A percentile compares a stretch with the other conserved stretches of the same genome.
Evolutionary conservation across 2,888 invertebrate species (phyloP).

Genomic region (Aquatica leii): DNA sequence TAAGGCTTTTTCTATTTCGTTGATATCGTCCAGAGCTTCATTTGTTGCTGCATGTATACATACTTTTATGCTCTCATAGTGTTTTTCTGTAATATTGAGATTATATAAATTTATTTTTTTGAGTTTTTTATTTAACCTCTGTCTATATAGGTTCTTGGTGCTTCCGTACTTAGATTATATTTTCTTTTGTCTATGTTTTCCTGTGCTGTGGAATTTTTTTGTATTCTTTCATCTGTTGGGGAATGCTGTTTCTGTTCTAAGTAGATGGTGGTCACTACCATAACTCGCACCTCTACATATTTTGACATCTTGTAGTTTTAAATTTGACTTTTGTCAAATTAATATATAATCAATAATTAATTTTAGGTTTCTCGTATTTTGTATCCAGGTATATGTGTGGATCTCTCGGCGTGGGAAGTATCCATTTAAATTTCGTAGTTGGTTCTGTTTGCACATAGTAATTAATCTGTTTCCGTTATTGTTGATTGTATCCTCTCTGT

Average conservation of each 20-base stretch:
- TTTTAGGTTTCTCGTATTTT: no score
- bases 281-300: no score
- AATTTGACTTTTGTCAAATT: no score
- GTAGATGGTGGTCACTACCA: background rate
- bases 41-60: background rate
- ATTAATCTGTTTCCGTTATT: no score
- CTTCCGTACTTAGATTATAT: background rate
- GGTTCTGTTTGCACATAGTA: no score
- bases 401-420: background rate
- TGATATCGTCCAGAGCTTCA: background rate
- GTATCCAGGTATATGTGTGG: no score
- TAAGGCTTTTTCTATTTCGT: background rate
- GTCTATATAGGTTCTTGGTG: background rate
- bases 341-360: no score
- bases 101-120: background rate
- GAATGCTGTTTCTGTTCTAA: background rate
- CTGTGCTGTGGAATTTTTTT: background rate
- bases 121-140: no score
- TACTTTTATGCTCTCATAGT: background rate
- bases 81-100: background rate
- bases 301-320: no score
- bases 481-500: no score
- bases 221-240: background rate
- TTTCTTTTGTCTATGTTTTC: background rate
- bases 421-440: background rate